Conservation (phyloP, 2,113 vertebrate genomes). For the Thamnophis sirtalis region DNA sequence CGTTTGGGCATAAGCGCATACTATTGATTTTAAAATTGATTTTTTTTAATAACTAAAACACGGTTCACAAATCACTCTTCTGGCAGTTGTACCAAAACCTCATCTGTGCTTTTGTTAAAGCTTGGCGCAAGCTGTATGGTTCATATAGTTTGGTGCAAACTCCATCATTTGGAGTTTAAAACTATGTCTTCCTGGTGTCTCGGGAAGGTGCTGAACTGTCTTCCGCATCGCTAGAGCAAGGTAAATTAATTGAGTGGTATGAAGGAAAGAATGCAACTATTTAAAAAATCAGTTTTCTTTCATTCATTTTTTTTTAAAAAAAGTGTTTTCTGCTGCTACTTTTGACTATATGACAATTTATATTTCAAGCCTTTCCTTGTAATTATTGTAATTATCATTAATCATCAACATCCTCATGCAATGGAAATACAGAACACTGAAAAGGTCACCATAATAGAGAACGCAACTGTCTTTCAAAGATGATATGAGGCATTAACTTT, state of each 20-base stretch:
- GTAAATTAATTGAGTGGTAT: conserved; percentile 36
- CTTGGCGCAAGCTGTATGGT: conserved; percentile 15
- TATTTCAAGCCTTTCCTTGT: conserved; percentile 59
- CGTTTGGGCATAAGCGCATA: conserved; percentile 61
- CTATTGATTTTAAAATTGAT: conserved; percentile 70
- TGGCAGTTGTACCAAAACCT: conserved; percentile 41
- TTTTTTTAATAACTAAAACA: conserved; percentile 54
- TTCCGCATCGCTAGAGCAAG: conserved; percentile 8
- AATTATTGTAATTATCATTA: conserved; percentile 71
- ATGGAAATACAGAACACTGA: conserved; percentile 58
- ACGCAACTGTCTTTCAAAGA: conserved; percentile 57
- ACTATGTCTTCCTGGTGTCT: background rate
- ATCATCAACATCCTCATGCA: conserved; percentile 68
- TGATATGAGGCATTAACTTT: conserved; percentile 61
- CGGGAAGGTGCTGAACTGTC: background rate
- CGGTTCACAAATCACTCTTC: conserved; percentile 60
- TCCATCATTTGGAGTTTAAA: background rate
- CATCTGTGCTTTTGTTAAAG: conserved; percentile 28
- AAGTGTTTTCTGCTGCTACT: conserved; percentile 59
- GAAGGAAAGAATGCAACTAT: conserved; percentile 32
- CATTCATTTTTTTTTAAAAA: conserved; percentile 22
- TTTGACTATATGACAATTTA: conserved; percentile 64
- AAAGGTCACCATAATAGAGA: conserved; percentile 68
- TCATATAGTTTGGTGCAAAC: conserved; percentile 11
- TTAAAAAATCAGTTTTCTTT: conserved; percentile 46